These are phyloP conservation scores for Chamaea fasciata DNA, from an alignment of 2,113 vertebrate species.

Conservation along the genomic window DNA sequence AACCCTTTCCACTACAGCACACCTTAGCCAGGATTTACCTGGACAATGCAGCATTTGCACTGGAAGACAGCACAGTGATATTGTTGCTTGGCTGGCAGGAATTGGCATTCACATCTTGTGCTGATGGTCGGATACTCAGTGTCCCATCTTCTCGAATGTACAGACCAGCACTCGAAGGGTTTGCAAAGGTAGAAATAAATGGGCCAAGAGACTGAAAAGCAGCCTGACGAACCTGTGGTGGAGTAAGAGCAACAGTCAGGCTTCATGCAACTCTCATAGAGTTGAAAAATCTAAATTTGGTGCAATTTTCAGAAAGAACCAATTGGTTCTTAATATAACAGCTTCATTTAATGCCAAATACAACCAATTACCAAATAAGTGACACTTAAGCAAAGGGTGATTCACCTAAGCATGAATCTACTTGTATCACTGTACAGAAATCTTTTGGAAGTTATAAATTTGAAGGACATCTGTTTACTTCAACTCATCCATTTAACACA, in stretches of 20 bases:
- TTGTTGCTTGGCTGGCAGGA: neutral
- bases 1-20: neutral
- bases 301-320: neutral
- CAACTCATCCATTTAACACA: neutral
- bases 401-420: neutral
- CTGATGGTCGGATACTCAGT: constrained; percentile 45
- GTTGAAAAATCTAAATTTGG: neutral
- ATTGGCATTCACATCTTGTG: neutral
- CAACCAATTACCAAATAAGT: neutral
- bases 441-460: neutral
- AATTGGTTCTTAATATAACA: neutral
- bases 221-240: constrained; percentile 82
- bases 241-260: neutral
- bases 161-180: constrained; percentile 82
- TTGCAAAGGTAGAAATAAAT: constrained; percentile 90
- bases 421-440: neutral
- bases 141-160: constrained; percentile 80
- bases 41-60: neutral
- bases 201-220: constrained; percentile 90
- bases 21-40: constrained; percentile 21
- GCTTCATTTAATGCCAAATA: neutral
- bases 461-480: neutral
- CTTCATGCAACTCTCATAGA: neutral
- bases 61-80: neutral
- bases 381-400: neutral